Evolutionary conservation across 2,113 vertebrate genomes (phyloP).

Genomic region (Festucalex cinctus): DNA sequence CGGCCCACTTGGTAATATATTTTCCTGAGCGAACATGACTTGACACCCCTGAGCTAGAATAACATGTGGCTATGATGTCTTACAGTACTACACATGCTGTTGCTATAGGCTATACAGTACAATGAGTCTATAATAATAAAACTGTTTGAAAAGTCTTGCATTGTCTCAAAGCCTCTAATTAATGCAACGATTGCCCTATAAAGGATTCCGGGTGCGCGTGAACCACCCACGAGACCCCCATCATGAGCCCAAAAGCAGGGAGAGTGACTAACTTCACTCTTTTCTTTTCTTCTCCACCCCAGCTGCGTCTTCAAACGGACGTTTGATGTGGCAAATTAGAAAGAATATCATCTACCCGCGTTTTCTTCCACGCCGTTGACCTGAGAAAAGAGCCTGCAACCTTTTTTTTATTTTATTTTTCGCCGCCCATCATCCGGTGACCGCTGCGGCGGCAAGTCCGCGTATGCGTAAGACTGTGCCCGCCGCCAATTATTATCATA

Average conservation of each 20-base stretch:
- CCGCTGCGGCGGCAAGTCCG: slow-evolving; percentile 50
- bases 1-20: too few relatives aligned
- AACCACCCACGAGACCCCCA: slow-evolving; percentile 78
- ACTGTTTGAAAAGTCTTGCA: not conserved
- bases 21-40: too few relatives aligned
- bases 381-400: slow-evolving; percentile 60
- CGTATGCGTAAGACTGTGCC: slow-evolving; percentile 51
- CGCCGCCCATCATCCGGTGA: not conserved
- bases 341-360: slow-evolving; percentile 68
- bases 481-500: slow-evolving; percentile 66
- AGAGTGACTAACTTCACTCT: slow-evolving; percentile 82
- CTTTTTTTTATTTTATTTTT: slow-evolving; percentile 53
- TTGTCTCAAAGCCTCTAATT: not conserved
- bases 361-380: slow-evolving; percentile 60
- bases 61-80: not conserved
- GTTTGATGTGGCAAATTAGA: slow-evolving; percentile 81
- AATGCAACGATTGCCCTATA: not conserved
- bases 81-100: not conserved
- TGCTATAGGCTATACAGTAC: not conserved
- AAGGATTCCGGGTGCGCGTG: slow-evolving; percentile 37
- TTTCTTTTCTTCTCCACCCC: slow-evolving; percentile 80
- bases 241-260: slow-evolving; percentile 67
- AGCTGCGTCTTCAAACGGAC: slow-evolving; percentile 81
- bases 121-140: not conserved
- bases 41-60: not conserved